Conservation (phyloP, 1,140 invertebrate species). For the Triops longicaudatus region DNA sequence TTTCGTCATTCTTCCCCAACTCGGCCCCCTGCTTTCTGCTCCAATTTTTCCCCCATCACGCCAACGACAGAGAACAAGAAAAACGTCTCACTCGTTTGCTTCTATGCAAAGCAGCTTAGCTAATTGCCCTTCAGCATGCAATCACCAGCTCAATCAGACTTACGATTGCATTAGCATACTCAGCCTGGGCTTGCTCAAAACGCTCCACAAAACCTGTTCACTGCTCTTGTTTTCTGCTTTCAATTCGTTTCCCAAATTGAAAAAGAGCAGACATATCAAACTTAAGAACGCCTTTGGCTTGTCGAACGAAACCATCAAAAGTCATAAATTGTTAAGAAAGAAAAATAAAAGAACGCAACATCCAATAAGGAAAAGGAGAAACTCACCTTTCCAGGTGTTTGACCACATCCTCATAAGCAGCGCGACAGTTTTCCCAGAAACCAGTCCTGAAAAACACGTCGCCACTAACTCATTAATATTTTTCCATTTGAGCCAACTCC, state of each 20-base stretch:
- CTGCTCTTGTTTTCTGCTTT: background rate
- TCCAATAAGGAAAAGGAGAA: too few species aligned
- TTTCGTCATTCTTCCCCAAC: background rate
- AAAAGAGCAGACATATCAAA: background rate
- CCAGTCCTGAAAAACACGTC: slow-evolving; percentile 56
- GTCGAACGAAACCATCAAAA: background rate
- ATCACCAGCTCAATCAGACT: slow-evolving; percentile 14
- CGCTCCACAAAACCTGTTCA: background rate
- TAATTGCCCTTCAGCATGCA: slow-evolving; percentile 12
- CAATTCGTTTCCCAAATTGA: background rate
- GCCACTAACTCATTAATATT: slow-evolving; percentile 33
- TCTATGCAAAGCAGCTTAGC: slow-evolving; percentile 14
- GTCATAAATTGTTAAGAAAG: background rate
- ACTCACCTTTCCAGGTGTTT: slow-evolving; percentile 83
- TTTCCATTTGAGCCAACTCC: background rate
- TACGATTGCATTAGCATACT: slow-evolving; percentile 15
- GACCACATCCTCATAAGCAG: slow-evolving; percentile 84
- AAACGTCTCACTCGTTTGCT: slow-evolving; percentile 11
- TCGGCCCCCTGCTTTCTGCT: slow-evolving; percentile 3
- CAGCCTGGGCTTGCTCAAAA: background rate
- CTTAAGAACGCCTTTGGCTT: background rate
- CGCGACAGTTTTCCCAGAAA: slow-evolving; percentile 87
- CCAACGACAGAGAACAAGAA: slow-evolving; percentile 11
- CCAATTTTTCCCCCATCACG: slow-evolving; percentile 14
- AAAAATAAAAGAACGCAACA: background rate